phyloP scores from a whole-genome alignment of 2,888 invertebrate species.

The Chironomus tentans region DNA sequence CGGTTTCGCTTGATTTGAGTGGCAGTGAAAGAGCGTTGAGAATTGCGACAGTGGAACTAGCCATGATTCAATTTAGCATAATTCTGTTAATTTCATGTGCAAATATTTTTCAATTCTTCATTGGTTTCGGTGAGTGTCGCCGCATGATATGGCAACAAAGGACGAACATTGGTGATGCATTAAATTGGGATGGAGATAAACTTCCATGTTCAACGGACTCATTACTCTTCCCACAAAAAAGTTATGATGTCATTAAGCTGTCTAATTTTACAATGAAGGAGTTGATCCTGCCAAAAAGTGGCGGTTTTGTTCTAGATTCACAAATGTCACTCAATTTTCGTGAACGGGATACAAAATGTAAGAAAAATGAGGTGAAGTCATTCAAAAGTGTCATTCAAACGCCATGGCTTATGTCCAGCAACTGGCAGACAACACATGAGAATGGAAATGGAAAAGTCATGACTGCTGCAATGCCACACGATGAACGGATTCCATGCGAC shows the following conservation, averaged over 20 bases:
- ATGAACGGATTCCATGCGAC: constrained; percentile 23
- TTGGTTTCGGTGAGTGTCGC: constrained; percentile 5
- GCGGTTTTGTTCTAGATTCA: constrained; percentile 14
- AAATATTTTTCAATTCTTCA: not conserved
- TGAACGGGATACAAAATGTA: constrained; percentile 5
- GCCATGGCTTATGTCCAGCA: constrained; percentile 6
- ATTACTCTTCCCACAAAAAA: constrained; percentile 36
- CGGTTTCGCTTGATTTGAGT: not conserved
- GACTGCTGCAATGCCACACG: constrained; percentile 16
- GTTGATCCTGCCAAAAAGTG: constrained; percentile 21
- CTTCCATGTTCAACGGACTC: constrained; percentile 36
- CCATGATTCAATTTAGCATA: constrained; percentile 20
- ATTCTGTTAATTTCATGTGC: constrained; percentile 17
- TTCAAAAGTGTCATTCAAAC: constrained; percentile 11
- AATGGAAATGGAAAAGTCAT: not conserved
- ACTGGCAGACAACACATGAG: constrained; percentile 1
- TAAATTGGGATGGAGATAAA: constrained; percentile 35
- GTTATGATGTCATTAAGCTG: constrained; percentile 28
- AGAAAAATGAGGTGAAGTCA: not conserved
- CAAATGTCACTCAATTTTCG: constrained; percentile 12
- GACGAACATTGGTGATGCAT: constrained; percentile 31
- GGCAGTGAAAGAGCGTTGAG: not conserved
- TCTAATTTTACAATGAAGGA: constrained; percentile 24
- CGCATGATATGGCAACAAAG: constrained; percentile 22
- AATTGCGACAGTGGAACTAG: not conserved